Evolutionary conservation across 2,888 invertebrate genomes (phyloP), one percentile per base, ranked within the genome.

Genomic region (Polydesmus complanatus): DNA sequence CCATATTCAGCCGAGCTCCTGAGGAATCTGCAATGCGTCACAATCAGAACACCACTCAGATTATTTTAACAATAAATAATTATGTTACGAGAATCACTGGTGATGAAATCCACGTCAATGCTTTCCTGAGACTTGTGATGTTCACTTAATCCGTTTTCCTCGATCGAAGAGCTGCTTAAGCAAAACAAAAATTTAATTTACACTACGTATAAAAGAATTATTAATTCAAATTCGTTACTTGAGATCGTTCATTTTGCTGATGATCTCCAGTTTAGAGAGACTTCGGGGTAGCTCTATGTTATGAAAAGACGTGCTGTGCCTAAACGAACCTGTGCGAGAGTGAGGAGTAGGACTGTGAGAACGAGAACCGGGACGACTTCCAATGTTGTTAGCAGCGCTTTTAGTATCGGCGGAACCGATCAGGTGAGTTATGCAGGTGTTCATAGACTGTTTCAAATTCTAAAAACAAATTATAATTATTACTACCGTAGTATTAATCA

Each of bases 361-460:
- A 21, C 61, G 56, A 18, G 61, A 61, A 57, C 56, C 61, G 56
- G 22, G 8, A 19, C 54, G 37, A 23, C 37, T 37, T 37, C 37
- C 37, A 37, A 37, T 37, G 14, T 14, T 37, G n/a, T n/a, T n/a
- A n/a, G 23, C 48, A 18, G 27, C 25, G 3, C 59, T 23, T 19
- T 61, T 57, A 8, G 51, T 25, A 47, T 61, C 74, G 0, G 80
- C 79, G 0, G 80, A 81, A 1, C 89, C 89, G 64, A 91, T 84
- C 64, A 92, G 86, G 76, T 92, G 90, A 0, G 85, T 85, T 67
- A 91, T 86, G 69, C 90, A 91, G n/a, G 81, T 80, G 73, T 88
- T 88, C 81, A 91, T 88, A 65, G 80, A 79, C 50, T 77, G 78
- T 71, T 90, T 90, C 63, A 92, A 73, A 66, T 82, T 77, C 73